Conservation (phyloP, 2,113 vertebrate genomes). For the Fregetta grallaria region DNA sequence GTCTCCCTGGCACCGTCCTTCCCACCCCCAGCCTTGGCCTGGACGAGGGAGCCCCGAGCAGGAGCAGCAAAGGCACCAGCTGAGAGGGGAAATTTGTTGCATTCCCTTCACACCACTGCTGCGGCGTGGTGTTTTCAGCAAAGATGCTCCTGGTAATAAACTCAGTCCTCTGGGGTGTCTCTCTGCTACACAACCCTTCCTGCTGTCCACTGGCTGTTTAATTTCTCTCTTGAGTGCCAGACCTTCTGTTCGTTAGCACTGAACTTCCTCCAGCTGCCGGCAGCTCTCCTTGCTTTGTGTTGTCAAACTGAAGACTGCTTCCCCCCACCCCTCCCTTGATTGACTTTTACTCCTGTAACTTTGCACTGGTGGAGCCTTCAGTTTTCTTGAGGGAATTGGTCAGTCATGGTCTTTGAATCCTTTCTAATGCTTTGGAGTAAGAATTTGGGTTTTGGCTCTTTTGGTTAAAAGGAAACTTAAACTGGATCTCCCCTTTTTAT, state of each 20-base stretch:
- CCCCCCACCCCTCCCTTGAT: too few species aligned
- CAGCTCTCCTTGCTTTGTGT: background rate
- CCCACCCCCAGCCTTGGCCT: background rate
- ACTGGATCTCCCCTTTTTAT: background rate
- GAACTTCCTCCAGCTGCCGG: background rate
- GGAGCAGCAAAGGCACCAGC: background rate
- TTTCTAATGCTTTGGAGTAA: background rate
- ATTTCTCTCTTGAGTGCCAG: background rate
- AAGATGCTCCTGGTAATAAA: background rate
- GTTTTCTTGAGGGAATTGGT: background rate
- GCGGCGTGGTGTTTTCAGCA: rapidly evolving
- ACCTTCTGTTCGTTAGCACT: background rate
- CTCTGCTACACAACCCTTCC: background rate
- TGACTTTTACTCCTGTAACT: background rate
- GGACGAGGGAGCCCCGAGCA: background rate
- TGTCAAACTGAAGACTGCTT: background rate
- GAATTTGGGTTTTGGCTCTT: background rate
- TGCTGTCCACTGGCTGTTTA: background rate
- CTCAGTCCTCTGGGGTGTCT: background rate
- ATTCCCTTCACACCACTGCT: background rate
- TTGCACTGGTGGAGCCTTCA: background rate
- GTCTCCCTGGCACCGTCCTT: background rate
- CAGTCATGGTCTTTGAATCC: background rate
- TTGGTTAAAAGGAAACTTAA: background rate
- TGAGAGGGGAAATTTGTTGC: background rate